A percentile compares a stretch with the other conserved stretches of the same genome.
Evolutionary conservation across 2,888 invertebrate species (phyloP).

Genomic region (Scelioninae gen. 2): DNA sequence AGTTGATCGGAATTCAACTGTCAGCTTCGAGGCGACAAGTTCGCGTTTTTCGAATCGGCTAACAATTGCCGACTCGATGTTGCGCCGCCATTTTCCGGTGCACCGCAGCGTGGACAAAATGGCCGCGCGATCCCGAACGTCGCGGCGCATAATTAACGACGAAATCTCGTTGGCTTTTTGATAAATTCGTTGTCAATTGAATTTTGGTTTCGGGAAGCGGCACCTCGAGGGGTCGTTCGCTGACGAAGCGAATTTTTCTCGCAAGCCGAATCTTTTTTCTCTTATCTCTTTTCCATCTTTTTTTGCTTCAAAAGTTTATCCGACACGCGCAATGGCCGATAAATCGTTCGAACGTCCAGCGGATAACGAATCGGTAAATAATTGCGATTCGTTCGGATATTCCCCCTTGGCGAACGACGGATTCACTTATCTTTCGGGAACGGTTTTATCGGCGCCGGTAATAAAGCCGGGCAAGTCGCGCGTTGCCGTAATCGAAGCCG

Average conservation of each 20-base stretch:
- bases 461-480: slow-evolving; percentile 31
- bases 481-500: slow-evolving; percentile 33
- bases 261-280: slow-evolving; percentile 24
- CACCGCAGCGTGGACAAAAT: too few relatives aligned
- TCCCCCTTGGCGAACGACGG: slow-evolving; percentile 5
- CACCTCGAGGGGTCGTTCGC: slow-evolving; percentile 32
- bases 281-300: too few relatives aligned
- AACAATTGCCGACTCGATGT: too few relatives aligned
- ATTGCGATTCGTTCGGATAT: slow-evolving; percentile 11
- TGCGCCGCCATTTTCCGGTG: neutral
- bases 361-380: neutral
- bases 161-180: slow-evolving; percentile 34
- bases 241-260: slow-evolving; percentile 45
- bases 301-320: slow-evolving; percentile 3
- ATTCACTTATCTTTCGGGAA: slow-evolving; percentile 28
- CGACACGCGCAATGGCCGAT: neutral
- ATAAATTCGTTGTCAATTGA: slow-evolving; percentile 45
- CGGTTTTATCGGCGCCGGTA: slow-evolving; percentile 26
- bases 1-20: too few relatives aligned
- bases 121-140: slow-evolving; percentile 19
- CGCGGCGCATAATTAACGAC: slow-evolving; percentile 25
- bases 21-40: too few relatives aligned
- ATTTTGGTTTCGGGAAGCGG: slow-evolving; percentile 39
- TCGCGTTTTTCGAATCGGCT: too few relatives aligned
- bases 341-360: too few relatives aligned